A percentile compares a stretch with the other conserved stretches of the same genome.
Conservation (phyloP, 2,797 vertebrate genomes). For the Hypotaenidia philippensis region DNA sequence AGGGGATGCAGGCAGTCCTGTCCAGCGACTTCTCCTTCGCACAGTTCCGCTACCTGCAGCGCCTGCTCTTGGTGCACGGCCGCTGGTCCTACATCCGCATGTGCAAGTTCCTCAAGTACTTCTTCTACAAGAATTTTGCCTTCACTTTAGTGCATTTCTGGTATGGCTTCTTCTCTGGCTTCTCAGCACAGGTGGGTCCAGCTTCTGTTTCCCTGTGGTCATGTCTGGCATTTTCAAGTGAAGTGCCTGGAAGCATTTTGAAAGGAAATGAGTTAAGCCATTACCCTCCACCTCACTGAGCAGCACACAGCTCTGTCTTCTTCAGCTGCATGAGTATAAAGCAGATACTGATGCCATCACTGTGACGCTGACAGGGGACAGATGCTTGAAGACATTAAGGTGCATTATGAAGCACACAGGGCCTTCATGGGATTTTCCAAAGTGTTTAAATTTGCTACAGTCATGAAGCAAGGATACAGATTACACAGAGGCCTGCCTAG, state of each 20-base stretch:
- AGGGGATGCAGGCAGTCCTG: slow-evolving; percentile 94
- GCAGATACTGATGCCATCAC: not conserved
- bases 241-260: not conserved
- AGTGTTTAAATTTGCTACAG: not conserved
- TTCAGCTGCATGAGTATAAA: not conserved
- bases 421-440: not conserved
- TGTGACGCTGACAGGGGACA: not conserved
- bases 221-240: not conserved
- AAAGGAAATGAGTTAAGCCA: not conserved
- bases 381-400: not conserved
- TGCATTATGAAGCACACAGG: not conserved
- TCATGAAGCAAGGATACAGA: not conserved
- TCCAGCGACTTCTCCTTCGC: slow-evolving; percentile 93
- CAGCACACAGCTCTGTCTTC: not conserved
- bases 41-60: slow-evolving; percentile 95
- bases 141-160: slow-evolving; percentile 96
- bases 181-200: slow-evolving; percentile 93
- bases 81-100: slow-evolving; percentile 97
- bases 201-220: not conserved
- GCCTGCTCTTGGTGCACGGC: slow-evolving; percentile 93
- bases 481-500: not conserved
- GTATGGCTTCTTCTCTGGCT: slow-evolving; percentile 95
- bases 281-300: not conserved
- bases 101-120: slow-evolving; percentile 95
- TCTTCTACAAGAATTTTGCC: slow-evolving; percentile 98